Base-by-base conservation (phyloP, 2,888 invertebrate species). In the Morinoia aosen region DNA sequence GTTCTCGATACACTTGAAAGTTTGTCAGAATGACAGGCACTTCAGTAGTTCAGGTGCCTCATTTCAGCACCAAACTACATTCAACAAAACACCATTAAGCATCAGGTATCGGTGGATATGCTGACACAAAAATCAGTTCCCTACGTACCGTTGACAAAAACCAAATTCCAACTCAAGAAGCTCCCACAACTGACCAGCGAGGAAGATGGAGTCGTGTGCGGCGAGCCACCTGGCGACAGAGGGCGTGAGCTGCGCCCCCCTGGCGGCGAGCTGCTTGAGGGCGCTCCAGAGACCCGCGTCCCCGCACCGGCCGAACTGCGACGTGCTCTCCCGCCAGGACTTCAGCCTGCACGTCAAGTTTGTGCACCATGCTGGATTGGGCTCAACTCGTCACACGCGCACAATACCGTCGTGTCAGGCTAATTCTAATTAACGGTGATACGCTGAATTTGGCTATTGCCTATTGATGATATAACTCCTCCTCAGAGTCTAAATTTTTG, bases 201-300 rank as follows among this genome's bases (percentile, higher is more conserved):
- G 56, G 33, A 95, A 25, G 16, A 25, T 25, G 4, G 56, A 19
- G 56, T 95, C 76, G 25, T 25, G 76, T n/a, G 33, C 56, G 48
- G 61, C 48, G 39, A 88, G 25, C 88, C 95, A 90, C 48, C 88
- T 88, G 58, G 88, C 12, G 40, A 90, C 57, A 33, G 56, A n/a
- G 57, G 95, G 61, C 14, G 95, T 48, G 25, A 95, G 48, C 64
- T 58, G 19, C 11, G 16, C n/a, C 61, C 95, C 95, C 40, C 56
- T 14, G 12, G 95, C 58, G 8, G 64, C 14, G 19, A 95, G 76
- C 95, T 96, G 96, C 95, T 91, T 95, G 58, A 96, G 12, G 56
- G 95, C 88, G n/a, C 96, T 96, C 96, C 96, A 96, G 16, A 95
- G 91, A 64, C 95, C 58, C 10, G 95, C 88, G 94, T 96, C 96